These are phyloP conservation scores for Artibeus lituratus DNA, from an alignment of 2,797 vertebrate species.

Conservation along the genomic window DNA sequence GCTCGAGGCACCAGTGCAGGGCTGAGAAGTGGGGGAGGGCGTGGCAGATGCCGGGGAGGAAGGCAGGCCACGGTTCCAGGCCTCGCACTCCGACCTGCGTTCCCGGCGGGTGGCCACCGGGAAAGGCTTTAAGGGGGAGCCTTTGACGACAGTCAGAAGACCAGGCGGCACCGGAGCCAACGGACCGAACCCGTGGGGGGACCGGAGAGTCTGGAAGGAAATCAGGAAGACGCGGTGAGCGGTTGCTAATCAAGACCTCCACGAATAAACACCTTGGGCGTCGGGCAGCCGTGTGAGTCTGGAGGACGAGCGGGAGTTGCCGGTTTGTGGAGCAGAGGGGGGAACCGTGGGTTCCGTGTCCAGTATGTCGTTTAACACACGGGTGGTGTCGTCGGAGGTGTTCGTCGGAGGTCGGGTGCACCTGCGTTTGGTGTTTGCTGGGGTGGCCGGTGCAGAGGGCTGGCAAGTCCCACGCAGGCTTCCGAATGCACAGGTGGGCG, in stretches of 20 bases:
- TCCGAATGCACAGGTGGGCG: not conserved
- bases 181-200: not conserved
- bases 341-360: too few relatives aligned
- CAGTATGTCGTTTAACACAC: too few relatives aligned
- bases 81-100: not conserved
- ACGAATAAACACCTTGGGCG: too few relatives aligned
- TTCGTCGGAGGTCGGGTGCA: not conserved
- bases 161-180: not conserved
- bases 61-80: not conserved
- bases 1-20: not conserved
- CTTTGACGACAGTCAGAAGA: not conserved
- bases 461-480: not conserved
- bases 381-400: not conserved
- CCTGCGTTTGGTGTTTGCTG: not conserved
- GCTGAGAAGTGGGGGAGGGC: not conserved
- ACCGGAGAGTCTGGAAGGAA: not conserved
- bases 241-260: too few relatives aligned
- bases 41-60: not conserved
- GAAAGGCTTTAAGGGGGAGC: not conserved
- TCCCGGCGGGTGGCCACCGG: not conserved
- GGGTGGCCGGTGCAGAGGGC: not conserved
- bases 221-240: not conserved
- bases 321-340: too few relatives aligned
- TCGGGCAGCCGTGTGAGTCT: too few relatives aligned
- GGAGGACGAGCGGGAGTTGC: too few relatives aligned